phyloP scores from a whole-genome alignment of 1,140 invertebrate genomes.

The Batillaria attramentaria region DNA sequence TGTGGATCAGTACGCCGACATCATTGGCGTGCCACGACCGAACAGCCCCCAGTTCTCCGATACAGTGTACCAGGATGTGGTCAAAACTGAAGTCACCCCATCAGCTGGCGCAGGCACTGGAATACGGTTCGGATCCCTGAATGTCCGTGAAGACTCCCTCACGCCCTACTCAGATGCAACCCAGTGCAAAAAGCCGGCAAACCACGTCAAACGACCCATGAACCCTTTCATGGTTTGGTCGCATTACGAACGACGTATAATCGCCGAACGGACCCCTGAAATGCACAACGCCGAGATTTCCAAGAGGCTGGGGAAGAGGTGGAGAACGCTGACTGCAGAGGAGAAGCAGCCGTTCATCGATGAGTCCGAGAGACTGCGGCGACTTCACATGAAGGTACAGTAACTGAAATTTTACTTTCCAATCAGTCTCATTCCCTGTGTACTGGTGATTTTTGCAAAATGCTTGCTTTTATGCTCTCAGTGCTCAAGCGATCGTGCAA shows the following conservation, averaged over 20 bases:
- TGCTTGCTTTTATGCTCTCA: too few relatives aligned
- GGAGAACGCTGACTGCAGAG: slow-evolving; percentile 92
- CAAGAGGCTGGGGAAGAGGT: slow-evolving; percentile 91
- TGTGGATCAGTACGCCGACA: too few relatives aligned
- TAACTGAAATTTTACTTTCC: too few relatives aligned
- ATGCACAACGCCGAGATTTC: slow-evolving; percentile 99
- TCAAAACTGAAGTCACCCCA: too few relatives aligned
- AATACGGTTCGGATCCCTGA: too few relatives aligned
- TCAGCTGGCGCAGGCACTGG: too few relatives aligned
- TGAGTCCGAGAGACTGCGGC: slow-evolving; percentile 92
- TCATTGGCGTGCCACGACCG: too few relatives aligned
- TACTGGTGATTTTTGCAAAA: too few relatives aligned
- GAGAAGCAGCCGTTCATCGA: slow-evolving; percentile 93
- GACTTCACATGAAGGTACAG: slow-evolving; percentile 91
- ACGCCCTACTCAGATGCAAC: slow-evolving; percentile 98
- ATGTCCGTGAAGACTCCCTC: slow-evolving; percentile 54
- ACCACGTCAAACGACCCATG: slow-evolving; percentile 71
- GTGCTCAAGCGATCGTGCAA: too few relatives aligned
- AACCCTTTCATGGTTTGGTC: slow-evolving; percentile 73
- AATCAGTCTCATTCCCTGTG: too few relatives aligned
- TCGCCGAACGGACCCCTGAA: slow-evolving; percentile 97
- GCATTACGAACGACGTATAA: slow-evolving; percentile 93
- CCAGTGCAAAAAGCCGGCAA: slow-evolving; percentile 76
- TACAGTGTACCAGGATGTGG: too few relatives aligned
- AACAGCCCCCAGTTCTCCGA: too few relatives aligned